Conservation (phyloP, 1,140 invertebrate species). For the Ips typographus region DNA sequence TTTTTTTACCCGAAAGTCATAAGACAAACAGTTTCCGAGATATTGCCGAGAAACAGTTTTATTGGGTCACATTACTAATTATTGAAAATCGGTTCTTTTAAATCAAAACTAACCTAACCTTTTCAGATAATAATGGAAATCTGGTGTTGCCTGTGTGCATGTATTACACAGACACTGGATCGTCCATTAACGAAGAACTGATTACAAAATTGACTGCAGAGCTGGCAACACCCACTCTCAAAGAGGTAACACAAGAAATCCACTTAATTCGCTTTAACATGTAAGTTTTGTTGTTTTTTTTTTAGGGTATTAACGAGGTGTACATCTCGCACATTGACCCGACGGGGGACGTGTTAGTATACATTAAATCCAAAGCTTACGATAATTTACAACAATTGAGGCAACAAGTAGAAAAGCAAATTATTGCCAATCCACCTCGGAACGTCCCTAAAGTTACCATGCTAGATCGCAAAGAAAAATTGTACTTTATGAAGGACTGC, state of each 20-base stretch:
- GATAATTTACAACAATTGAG: constrained; percentile 48
- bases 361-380: constrained; percentile 51
- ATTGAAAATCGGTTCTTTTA: background rate
- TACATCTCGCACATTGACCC: constrained; percentile 52
- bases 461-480: constrained; percentile 35
- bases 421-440: constrained; percentile 31
- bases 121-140: constrained; percentile 19
- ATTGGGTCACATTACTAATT: too few species aligned
- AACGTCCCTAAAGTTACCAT: constrained; percentile 25
- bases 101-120: too few species aligned
- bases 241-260: background rate
- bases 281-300: constrained; percentile 8
- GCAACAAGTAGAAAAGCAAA: constrained; percentile 41
- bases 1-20: too few species aligned
- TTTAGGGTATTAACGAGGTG: constrained; percentile 51
- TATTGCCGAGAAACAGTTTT: too few species aligned
- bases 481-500: constrained; percentile 53
- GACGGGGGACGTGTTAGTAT: constrained; percentile 54
- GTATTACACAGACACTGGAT: constrained; percentile 44
- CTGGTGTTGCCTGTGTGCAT: constrained; percentile 45
- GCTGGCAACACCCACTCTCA: constrained; percentile 1
- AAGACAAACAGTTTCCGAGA: too few species aligned
- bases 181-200: constrained; percentile 44
- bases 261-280: too few species aligned
- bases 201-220: constrained; percentile 6